These are phyloP conservation scores for Pomatostomus ruficeps DNA, from an alignment of 2,113 vertebrate species.

Conservation along the genomic window DNA sequence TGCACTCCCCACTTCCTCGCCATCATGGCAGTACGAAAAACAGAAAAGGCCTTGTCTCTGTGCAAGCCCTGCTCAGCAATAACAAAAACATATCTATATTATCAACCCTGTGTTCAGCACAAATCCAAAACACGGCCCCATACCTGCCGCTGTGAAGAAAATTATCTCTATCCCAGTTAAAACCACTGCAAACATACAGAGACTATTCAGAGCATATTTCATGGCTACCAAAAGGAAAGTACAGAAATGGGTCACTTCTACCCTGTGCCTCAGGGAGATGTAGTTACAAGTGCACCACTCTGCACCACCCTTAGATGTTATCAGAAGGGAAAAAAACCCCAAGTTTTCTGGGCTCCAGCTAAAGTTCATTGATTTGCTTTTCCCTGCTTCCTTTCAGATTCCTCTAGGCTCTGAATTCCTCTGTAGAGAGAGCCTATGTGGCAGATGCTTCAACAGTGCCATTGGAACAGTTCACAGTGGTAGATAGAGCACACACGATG, in stretches of 20 bases:
- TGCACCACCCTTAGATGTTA: background rate
- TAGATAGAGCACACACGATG: background rate
- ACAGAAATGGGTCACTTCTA: background rate
- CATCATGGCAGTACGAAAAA: background rate
- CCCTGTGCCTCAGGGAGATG: background rate
- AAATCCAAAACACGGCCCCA: background rate
- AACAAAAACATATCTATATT: background rate
- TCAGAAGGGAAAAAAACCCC: background rate
- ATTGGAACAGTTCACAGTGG: background rate
- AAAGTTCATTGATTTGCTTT: background rate
- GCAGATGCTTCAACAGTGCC: background rate
- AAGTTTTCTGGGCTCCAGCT: background rate
- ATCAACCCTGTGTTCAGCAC: background rate
- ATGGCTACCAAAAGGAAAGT: background rate
- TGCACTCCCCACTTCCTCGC: background rate
- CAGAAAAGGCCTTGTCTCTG: background rate
- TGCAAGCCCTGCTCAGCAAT: background rate
- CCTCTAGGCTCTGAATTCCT: background rate
- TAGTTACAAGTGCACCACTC: background rate
- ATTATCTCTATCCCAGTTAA: background rate
- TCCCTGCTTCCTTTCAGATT: background rate
- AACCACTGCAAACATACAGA: background rate
- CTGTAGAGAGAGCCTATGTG: background rate
- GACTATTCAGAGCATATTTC: background rate
- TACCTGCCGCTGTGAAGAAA: background rate